These are phyloP conservation scores for Ganaspis sp. DNA, from an alignment of 1,140 invertebrate genomes.

Conservation along the genomic window DNA sequence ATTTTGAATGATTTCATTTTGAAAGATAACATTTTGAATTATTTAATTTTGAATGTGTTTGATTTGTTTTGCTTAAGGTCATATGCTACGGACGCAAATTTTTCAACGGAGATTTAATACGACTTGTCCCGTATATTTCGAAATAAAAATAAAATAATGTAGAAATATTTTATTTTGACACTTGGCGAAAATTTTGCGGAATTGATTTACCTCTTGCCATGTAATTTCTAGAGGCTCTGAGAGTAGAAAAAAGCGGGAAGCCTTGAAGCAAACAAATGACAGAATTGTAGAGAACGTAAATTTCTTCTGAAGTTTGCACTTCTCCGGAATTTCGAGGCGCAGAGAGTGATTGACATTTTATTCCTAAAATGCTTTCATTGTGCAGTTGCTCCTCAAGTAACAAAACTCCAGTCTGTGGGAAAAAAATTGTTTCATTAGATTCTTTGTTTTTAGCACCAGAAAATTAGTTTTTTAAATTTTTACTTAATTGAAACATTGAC, in stretches of 20 bases:
- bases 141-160: slow-evolving; percentile 32
- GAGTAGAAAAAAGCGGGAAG: slow-evolving; percentile 87
- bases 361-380: slow-evolving; percentile 85
- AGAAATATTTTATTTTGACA: background rate
- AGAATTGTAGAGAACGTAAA: slow-evolving; percentile 87
- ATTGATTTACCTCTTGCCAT: slow-evolving; percentile 87
- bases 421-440: background rate
- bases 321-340: slow-evolving; percentile 78
- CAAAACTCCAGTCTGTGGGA: slow-evolving; percentile 83
- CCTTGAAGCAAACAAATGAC: slow-evolving; percentile 90
- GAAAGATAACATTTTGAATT: background rate
- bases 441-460: background rate
- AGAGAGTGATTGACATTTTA: slow-evolving; percentile 89
- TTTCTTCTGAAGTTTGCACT: slow-evolving; percentile 84
- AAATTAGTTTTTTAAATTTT: background rate
- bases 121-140: too few species aligned
- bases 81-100: too few species aligned
- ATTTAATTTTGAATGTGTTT: too few species aligned
- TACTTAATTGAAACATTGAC: too few species aligned
- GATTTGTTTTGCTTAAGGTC: too few species aligned
- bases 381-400: slow-evolving; percentile 91
- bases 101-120: too few species aligned
- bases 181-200: too few species aligned
- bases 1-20: background rate
- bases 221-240: slow-evolving; percentile 87